Conservation (phyloP, 2,888 invertebrate genomes). For the Drosophila kuntzei region DNA sequence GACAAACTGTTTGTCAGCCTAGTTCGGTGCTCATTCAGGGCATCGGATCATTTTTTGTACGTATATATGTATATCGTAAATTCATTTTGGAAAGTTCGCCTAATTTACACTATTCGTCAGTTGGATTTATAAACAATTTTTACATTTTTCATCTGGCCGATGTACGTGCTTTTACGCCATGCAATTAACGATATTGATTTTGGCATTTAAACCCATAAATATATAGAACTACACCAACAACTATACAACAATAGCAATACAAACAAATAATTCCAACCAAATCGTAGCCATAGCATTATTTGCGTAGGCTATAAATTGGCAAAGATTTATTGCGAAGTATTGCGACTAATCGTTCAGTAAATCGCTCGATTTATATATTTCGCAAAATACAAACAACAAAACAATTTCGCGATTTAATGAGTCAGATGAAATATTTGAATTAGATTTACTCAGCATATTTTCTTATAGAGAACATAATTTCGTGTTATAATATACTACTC, state of each 20-base stretch:
- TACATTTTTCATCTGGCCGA: conserved; percentile 13
- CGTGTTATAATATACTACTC: neutral
- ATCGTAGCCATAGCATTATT: conserved; percentile 10
- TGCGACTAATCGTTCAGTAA: conserved; percentile 62
- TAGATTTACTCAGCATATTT: neutral
- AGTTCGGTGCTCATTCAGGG: neutral
- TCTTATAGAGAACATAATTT: conserved; percentile 2
- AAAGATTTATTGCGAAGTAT: conserved; percentile 54
- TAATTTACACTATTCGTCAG: conserved; percentile 26
- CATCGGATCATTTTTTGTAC: conserved; percentile 12
- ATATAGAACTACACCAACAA: conserved; percentile 8
- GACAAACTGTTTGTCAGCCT: conserved; percentile 30
- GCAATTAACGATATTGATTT: conserved; percentile 69
- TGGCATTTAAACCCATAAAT: conserved; percentile 54
- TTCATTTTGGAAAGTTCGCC: conserved; percentile 34
- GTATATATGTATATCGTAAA: conserved; percentile 13
- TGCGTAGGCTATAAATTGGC: conserved; percentile 40
- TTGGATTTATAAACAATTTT: conserved; percentile 48
- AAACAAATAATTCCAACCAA: conserved; percentile 22
- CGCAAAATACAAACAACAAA: conserved; percentile 16
- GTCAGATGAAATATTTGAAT: neutral
- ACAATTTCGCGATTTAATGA: conserved; percentile 12
- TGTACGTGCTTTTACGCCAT: conserved; percentile 68
- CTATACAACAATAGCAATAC: conserved; percentile 5
- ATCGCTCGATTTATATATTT: conserved; percentile 20